These are phyloP conservation scores for Pogonognathellus flavescens DNA, from an alignment of 1,140 invertebrate species.

Conservation along the genomic window DNA sequence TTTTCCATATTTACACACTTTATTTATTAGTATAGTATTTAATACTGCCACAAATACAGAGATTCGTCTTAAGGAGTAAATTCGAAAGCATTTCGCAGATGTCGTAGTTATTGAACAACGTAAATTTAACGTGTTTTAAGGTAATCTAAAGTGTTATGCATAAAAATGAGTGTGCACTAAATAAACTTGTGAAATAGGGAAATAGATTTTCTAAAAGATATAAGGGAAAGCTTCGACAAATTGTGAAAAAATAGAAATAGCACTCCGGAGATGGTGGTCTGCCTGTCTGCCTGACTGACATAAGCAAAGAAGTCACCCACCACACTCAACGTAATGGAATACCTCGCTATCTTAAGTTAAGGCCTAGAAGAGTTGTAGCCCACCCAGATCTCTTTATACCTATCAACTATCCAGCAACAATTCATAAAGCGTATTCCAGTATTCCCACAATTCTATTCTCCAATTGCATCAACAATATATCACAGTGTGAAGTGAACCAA, in stretches of 20 bases:
- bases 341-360: neutral
- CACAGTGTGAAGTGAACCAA: neutral
- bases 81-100: too few species aligned
- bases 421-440: neutral
- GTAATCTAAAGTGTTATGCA: too few species aligned
- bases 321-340: constrained; percentile 8
- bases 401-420: constrained; percentile 20
- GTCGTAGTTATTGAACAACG: too few species aligned
- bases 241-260: neutral
- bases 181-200: too few species aligned
- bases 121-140: too few species aligned
- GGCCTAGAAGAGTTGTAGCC: neutral
- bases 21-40: too few species aligned
- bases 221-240: neutral
- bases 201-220: too few species aligned
- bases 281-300: constrained; percentile 20
- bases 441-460: constrained; percentile 37
- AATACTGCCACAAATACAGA: too few species aligned
- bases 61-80: too few species aligned
- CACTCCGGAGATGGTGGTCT: constrained; percentile 40
- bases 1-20: too few species aligned
- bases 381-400: constrained; percentile 29
- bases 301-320: constrained; percentile 19
- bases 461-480: constrained; percentile 38
- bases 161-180: too few species aligned